Base-by-base conservation (phyloP, 1,140 invertebrate species). In the Drosophila rufa region DNA sequence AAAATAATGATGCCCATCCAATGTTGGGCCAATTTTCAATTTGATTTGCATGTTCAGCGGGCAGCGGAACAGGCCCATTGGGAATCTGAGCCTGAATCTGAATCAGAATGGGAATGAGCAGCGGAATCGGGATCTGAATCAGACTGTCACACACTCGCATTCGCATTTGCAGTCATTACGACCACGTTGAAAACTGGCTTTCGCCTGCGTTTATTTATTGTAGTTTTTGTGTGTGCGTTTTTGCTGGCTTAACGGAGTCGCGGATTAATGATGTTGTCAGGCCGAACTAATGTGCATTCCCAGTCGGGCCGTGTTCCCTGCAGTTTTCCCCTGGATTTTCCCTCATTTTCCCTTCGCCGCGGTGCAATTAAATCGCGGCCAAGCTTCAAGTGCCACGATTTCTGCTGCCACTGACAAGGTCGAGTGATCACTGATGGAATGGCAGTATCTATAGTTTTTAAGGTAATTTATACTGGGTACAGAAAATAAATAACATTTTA, bases 1-100 rank as follows among this genome's bases (percentile, higher is more conserved):
- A 73, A 66, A 79, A 79, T 79, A 78, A 79, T 79, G 75, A 79
- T 79, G 47, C 36, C 40, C 43, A 57, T 57, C 43, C 64, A 33
- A 57, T 27, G 57, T 22, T 42, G 50, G 56, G 75, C 76, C 74
- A 71, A 79, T 70, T 62, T 53, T 70, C 75, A 78, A 78, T 78
- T 73, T 71, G 74, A 78, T 77, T 77, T 77, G 53, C 74, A 74
- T 74, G 67, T 56, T 53, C 48, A 9, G 62, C 9, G 47, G 47
- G 36, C 14, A 36, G 46, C 42, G 65, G 65, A 64, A 40, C 27
- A 47, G 36, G 22, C 15, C 64, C 64, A 62, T 45, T 62, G 62
- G 62, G 62, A 30, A 38, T 17, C 46, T 22, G 46, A 25, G 22
- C 22, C 22, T 25, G 22, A 25, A 25, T 25, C 22, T 25, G 62